Evolutionary conservation across 2,113 vertebrate species (phyloP), one percentile per base, ranked within the genome.

Genomic region (Gopherus evgoodei): DNA sequence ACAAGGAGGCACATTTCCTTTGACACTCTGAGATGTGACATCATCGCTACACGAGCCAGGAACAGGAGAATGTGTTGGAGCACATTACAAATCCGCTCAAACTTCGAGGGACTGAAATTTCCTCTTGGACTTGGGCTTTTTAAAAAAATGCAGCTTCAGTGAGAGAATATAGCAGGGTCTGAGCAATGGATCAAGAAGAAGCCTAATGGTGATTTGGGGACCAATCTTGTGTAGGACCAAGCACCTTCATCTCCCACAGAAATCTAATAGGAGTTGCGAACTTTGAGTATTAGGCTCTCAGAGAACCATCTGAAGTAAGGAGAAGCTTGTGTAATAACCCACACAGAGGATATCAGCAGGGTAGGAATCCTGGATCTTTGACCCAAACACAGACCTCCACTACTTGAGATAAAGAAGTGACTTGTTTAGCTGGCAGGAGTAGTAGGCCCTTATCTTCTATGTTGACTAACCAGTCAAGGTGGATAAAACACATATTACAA

Each of bases 21-120:
- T 92, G 94, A 79, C 95, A 79, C 31, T 81, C 88, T 89, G 52
- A 93, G 84, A 72, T 92, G 13, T 27, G 86, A 31, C 84, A 53
- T 35, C 86, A 79, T 94, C 6, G 52, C 87, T 72, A 4, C 62
- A 57, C 62, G 44, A 86, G 83, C 53, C 83, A 47, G 88, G 72
- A 88, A 53, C 49, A 53, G 65, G 83, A 92, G 88, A 90, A 59
- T 6, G 69, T 59, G 10, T 7, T 83, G 65, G 83, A 92, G 86
- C 53, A 83, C 31, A 6, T 42, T 62, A 52, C 62, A 10, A 85
- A 53, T 78, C 44, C 65, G 57, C 53, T 89, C 79, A 50, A 1
- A 7, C 9, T 49, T 86, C 50, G 17, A 49, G 78, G 81, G 57
- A 47, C 62, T 44, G 47, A 83, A 35, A 22, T 83, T 83, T 93